Evolutionary conservation across 30 jellyfish, hydroid and myxozoan species (phyloP).

Genomic region (Pseudorhiza aurosa): DNA sequence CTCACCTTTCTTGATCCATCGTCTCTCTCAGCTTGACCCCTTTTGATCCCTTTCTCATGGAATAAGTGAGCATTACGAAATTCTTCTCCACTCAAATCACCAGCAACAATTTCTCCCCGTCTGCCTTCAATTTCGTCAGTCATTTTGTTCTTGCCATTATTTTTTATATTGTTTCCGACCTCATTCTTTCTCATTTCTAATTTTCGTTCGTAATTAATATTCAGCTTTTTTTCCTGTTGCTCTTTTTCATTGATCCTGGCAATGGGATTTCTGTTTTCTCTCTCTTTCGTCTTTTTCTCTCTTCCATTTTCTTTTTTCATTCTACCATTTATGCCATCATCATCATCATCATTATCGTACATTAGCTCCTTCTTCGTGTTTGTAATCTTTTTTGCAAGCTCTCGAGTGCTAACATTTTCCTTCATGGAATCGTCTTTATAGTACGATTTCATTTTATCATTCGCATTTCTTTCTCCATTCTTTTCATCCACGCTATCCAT

Average conservation of each 20-base stretch:
- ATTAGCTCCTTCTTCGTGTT: constrained; percentile 5
- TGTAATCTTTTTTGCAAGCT: constrained; percentile 7
- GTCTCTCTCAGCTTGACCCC: background rate
- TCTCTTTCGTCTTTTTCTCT: background rate
- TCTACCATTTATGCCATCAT: background rate
- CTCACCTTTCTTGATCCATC: background rate
- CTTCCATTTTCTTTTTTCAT: background rate
- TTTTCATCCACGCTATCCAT: background rate
- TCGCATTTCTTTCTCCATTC: background rate
- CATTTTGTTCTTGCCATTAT: background rate
- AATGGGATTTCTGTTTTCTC: constrained; percentile 24
- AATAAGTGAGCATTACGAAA: background rate
- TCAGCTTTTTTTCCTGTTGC: background rate
- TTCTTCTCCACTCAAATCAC: constrained; percentile 11
- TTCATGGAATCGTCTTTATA: constrained; percentile 20
- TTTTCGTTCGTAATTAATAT: background rate
- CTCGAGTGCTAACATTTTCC: constrained; percentile 26
- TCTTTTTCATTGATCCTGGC: background rate
- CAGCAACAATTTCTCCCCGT: constrained; percentile 38
- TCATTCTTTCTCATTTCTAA: background rate
- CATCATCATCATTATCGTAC: constrained; percentile 3
- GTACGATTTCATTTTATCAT: background rate
- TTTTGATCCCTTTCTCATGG: background rate
- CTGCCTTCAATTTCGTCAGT: background rate
- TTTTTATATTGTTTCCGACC: background rate